A percentile compares a stretch with the other conserved stretches of the same genome.
Conservation (phyloP, 2,888 invertebrate species). For the Acronicta psi region DNA sequence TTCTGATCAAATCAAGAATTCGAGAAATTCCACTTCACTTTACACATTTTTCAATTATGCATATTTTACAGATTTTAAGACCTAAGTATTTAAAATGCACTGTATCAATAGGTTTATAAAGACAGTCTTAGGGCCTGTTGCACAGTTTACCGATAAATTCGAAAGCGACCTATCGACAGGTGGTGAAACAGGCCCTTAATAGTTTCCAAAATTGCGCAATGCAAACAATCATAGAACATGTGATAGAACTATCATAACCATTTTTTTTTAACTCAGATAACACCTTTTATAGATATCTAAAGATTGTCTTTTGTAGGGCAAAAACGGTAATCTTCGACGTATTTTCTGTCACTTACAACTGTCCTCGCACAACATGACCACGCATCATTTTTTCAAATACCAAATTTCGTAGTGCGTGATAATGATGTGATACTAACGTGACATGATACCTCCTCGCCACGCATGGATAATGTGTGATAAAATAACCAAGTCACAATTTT, state of each 20-base stretch:
- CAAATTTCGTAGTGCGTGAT: constrained; percentile 31
- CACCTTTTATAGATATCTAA: not conserved
- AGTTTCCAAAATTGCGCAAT: no score
- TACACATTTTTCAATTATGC: no score
- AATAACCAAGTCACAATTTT: constrained; percentile 17
- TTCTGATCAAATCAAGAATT: no score
- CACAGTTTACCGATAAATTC: no score
- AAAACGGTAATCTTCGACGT: not conserved
- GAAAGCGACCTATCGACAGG: no score
- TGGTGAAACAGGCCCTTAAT: no score
- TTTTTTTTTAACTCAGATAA: not conserved
- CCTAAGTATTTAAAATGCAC: no score
- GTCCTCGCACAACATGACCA: constrained; percentile 1
- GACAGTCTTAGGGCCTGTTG: no score
- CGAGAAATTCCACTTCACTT: no score
- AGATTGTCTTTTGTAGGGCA: not conserved
- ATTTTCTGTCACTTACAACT: constrained; percentile 6
- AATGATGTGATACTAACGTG: constrained; percentile 30
- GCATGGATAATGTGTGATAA: constrained; percentile 17
- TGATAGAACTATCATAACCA: no score
- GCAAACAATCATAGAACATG: not conserved
- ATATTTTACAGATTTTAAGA: no score
- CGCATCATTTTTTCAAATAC: constrained; percentile 16
- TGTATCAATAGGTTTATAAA: no score
- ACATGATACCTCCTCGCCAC: constrained; percentile 11